phyloP scores from a whole-genome alignment of 1,140 invertebrate species.

The Drosophila lacertosa region DNA sequence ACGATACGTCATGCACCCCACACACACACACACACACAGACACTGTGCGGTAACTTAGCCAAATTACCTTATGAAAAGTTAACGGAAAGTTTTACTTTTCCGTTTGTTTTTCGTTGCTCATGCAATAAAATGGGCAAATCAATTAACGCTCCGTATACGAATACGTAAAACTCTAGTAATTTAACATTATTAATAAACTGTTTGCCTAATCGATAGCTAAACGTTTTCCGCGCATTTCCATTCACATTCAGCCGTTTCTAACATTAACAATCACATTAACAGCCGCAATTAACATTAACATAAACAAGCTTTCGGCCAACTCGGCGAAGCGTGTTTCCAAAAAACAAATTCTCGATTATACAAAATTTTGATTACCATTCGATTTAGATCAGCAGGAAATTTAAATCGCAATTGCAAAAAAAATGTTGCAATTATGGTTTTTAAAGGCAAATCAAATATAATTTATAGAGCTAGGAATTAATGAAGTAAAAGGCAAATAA shows the following conservation, averaged over 20 bases:
- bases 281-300: neutral
- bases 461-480: too few relatives aligned
- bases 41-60: slow-evolving; percentile 11
- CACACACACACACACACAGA: neutral
- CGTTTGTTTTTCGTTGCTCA: neutral
- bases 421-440: too few relatives aligned
- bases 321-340: neutral
- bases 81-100: slow-evolving; percentile 31
- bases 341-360: neutral
- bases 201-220: slow-evolving; percentile 32
- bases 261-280: slow-evolving; percentile 16
- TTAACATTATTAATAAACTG: slow-evolving; percentile 42
- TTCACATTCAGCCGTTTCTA: slow-evolving; percentile 12
- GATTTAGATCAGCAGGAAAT: too few relatives aligned
- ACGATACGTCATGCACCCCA: neutral
- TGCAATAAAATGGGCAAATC: slow-evolving; percentile 38
- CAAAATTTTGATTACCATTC: neutral
- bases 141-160: slow-evolving; percentile 34
- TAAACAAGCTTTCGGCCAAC: neutral
- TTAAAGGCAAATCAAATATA: too few relatives aligned
- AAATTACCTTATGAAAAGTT: slow-evolving; percentile 39
- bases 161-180: slow-evolving; percentile 19
- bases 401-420: too few relatives aligned
- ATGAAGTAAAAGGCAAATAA: too few relatives aligned
- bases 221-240: slow-evolving; percentile 17